Evolutionary conservation across 2,888 invertebrate species (phyloP).

Genomic region (Hypomecis atomaria): DNA sequence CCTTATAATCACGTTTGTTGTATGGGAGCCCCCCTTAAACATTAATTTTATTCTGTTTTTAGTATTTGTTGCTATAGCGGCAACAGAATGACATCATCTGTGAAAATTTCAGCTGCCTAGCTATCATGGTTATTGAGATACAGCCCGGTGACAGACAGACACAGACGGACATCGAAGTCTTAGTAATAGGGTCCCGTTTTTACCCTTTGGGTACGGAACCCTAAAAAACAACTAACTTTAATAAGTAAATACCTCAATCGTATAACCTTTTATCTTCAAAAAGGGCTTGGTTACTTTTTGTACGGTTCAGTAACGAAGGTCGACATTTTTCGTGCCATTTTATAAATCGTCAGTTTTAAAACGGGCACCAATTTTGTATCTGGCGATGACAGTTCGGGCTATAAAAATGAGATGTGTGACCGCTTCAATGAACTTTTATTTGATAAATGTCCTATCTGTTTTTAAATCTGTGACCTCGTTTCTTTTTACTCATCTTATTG

Average conservation of each 20-base stretch:
- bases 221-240: too few species aligned
- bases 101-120: too few species aligned
- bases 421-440: slow-evolving; percentile 43
- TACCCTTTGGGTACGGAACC: too few species aligned
- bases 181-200: too few species aligned
- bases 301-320: slow-evolving; percentile 34
- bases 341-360: slow-evolving; percentile 45
- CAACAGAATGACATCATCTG: too few species aligned
- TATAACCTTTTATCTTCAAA: background rate
- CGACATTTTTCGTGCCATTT: slow-evolving; percentile 35
- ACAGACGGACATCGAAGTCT: too few species aligned
- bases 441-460: slow-evolving; percentile 36
- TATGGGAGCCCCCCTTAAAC: too few species aligned
- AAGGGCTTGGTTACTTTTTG: background rate
- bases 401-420: slow-evolving; percentile 46
- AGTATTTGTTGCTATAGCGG: too few species aligned
- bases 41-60: too few species aligned
- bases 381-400: slow-evolving; percentile 44
- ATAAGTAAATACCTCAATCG: background rate
- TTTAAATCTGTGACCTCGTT: slow-evolving; percentile 16
- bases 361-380: slow-evolving; percentile 40
- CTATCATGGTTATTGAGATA: too few species aligned
- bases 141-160: too few species aligned
- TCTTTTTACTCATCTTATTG: slow-evolving; percentile 7
- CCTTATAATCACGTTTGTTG: too few species aligned